Evolutionary conservation across 2,888 invertebrate genomes (phyloP).

Genomic region (Drosophila phalerata): DNA sequence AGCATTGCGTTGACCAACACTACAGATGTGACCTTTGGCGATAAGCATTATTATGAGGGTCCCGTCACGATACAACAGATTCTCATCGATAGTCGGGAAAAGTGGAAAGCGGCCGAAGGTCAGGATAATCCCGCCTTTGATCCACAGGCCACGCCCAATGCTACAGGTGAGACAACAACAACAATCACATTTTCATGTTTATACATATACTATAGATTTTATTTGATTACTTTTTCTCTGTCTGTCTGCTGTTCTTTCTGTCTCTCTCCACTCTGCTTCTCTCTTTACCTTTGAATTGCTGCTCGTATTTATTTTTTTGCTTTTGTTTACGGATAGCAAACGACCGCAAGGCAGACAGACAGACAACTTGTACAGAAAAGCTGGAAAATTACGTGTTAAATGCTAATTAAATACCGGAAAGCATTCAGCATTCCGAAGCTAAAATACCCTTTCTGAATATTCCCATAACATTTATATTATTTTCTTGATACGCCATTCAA

Average conservation of each 20-base stretch:
- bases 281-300: background rate
- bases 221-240: constrained; percentile 14
- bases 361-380: background rate
- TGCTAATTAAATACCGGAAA: constrained; percentile 10
- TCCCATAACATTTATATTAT: no score
- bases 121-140: constrained; percentile 79
- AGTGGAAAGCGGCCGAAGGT: constrained; percentile 71
- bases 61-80: constrained; percentile 92
- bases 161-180: constrained; percentile 59
- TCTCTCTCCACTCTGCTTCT: background rate
- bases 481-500: no score
- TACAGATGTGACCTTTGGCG: constrained; percentile 91
- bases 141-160: constrained; percentile 49
- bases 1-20: constrained; percentile 89
- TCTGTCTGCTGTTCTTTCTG: background rate
- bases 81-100: constrained; percentile 86
- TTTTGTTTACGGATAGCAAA: constrained; percentile 14
- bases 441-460: background rate
- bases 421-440: background rate
- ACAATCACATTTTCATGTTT: background rate
- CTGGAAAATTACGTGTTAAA: constrained; percentile 14
- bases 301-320: constrained; percentile 12
- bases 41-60: constrained; percentile 91
- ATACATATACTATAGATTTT: background rate
- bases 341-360: constrained; percentile 9